Conservation (phyloP, 2,888 invertebrate species). For the Pachydiplax longipennis region DNA sequence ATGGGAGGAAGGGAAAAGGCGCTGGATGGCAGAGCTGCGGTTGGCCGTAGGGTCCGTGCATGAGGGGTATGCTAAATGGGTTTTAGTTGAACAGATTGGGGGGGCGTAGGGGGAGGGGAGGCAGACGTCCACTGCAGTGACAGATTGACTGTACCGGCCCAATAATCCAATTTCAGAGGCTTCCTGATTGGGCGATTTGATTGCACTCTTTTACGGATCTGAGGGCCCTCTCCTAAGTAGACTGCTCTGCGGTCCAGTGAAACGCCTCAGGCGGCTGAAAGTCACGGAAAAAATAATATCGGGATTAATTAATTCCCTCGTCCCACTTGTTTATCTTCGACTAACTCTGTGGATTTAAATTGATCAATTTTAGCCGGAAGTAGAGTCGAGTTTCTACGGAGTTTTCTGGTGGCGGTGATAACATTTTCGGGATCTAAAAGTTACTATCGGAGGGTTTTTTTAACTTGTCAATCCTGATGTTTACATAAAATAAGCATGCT, state of each 20-base stretch:
- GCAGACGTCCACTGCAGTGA: constrained; percentile 2
- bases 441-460: no score
- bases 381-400: no score
- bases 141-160: constrained; percentile 34
- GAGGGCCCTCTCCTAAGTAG: neutral
- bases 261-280: neutral
- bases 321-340: neutral
- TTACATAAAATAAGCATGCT: no score
- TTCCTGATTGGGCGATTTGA: constrained; percentile 39
- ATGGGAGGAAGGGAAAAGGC: neutral
- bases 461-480: no score
- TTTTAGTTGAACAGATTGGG: neutral
- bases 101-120: neutral
- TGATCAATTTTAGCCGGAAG: no score
- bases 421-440: no score
- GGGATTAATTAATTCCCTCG: neutral
- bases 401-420: no score
- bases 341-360: no score
- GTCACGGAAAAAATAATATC: neutral
- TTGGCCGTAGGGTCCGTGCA: neutral
- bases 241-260: neutral
- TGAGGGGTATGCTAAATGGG: neutral
- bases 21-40: neutral
- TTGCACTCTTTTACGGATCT: constrained; percentile 2
- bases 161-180: constrained; percentile 26